Evolutionary conservation across 2,113 vertebrate species (phyloP).

Genomic region (Condylura cristata): DNA sequence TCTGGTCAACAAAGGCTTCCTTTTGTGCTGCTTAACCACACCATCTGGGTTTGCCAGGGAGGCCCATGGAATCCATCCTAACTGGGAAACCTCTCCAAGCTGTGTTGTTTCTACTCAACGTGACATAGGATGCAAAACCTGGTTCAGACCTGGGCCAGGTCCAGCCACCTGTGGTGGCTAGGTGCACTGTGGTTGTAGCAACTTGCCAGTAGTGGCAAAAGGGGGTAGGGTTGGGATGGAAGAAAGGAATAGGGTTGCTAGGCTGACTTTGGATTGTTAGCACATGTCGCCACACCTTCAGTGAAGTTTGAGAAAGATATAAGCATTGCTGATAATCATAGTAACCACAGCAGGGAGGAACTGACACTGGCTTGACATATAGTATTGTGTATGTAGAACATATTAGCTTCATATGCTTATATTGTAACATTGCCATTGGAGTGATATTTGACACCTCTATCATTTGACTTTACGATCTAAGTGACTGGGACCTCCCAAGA

Average conservation of each 20-base stretch:
- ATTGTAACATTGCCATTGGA: not conserved
- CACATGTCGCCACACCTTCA: not conserved
- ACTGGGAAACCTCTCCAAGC: not conserved
- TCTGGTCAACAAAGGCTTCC: not conserved
- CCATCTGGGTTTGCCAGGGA: not conserved
- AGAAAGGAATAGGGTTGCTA: not conserved
- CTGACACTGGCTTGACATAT: not conserved
- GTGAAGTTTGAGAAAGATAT: not conserved
- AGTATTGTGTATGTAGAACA: not conserved
- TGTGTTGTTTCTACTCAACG: not conserved
- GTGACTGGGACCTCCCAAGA: not conserved
- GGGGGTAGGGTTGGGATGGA: accelerated
- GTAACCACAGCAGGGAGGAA: not conserved
- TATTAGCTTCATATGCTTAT: not conserved
- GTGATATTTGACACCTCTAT: not conserved
- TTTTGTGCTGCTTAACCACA: accelerated
- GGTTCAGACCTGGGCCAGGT: not conserved
- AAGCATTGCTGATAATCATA: not conserved
- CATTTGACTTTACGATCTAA: not conserved
- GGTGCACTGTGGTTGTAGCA: accelerated
- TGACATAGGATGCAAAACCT: not conserved
- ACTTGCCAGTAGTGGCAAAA: not conserved
- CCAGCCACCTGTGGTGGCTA: no score
- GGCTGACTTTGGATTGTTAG: no score
- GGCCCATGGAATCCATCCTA: not conserved